phyloP scores from a whole-genome alignment of 2,113 vertebrate species.

The Hyla sarda region DNA sequence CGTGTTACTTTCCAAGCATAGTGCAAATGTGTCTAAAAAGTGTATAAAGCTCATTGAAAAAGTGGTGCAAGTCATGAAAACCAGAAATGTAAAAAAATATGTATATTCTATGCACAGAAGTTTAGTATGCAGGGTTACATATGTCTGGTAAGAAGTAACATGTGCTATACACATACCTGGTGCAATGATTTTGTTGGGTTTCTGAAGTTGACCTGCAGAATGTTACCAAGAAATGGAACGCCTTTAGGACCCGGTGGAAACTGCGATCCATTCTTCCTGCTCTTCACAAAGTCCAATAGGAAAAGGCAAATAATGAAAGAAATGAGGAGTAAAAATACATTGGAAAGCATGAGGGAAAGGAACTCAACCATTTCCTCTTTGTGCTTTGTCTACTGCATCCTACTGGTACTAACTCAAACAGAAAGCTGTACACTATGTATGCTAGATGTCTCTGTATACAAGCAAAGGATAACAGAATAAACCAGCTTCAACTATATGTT shows the following conservation, averaged over 20 bases:
- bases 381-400: not conserved
- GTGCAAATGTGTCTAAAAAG: too few relatives aligned
- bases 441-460: too few relatives aligned
- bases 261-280: slow-evolving; percentile 51
- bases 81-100: too few relatives aligned
- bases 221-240: slow-evolving; percentile 67
- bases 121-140: too few relatives aligned
- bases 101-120: too few relatives aligned
- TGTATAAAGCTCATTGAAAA: too few relatives aligned
- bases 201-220: slow-evolving; percentile 62
- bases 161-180: slow-evolving; percentile 60
- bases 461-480: too few relatives aligned
- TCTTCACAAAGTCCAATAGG: slow-evolving; percentile 67
- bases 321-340: slow-evolving; percentile 27
- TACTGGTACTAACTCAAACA: too few relatives aligned
- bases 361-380: not conserved
- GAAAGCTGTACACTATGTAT: too few relatives aligned
- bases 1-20: too few relatives aligned
- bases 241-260: slow-evolving; percentile 64
- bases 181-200: not conserved
- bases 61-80: too few relatives aligned
- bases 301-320: slow-evolving; percentile 64
- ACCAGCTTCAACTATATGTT: too few relatives aligned
- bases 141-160: not conserved
- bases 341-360: not conserved